Conservation (phyloP, 2,888 invertebrate genomes). For the Melipona bicolor region DNA sequence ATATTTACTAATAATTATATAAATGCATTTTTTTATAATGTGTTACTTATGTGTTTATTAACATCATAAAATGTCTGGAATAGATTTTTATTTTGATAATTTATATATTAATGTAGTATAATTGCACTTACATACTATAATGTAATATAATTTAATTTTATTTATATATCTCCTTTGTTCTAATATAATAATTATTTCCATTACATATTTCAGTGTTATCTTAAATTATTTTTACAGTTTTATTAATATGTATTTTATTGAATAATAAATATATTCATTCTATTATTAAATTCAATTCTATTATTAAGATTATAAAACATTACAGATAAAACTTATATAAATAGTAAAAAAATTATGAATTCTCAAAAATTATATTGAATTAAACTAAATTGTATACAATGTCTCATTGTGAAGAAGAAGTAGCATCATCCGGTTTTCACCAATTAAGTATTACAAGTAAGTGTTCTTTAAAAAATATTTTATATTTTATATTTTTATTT, state of each 20-base stretch:
- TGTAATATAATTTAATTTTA: not conserved
- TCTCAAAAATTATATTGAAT: slow-evolving; percentile 56
- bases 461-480: slow-evolving; percentile 71
- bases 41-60: slow-evolving; percentile 13
- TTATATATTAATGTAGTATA: not conserved
- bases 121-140: not conserved
- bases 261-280: not conserved
- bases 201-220: not conserved
- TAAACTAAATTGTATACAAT: slow-evolving; percentile 72
- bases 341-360: slow-evolving; percentile 62
- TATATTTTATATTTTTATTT: not conserved
- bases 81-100: slow-evolving; percentile 1
- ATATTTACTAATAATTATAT: slow-evolving; percentile 16
- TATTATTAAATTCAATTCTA: not conserved
- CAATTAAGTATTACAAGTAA: slow-evolving; percentile 89
- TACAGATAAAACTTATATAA: slow-evolving; percentile 31
- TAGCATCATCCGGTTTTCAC: slow-evolving; percentile 86
- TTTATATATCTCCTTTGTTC: not conserved
- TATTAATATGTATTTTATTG: not conserved
- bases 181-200: not conserved
- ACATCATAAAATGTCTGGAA: slow-evolving; percentile 8
- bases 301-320: slow-evolving; percentile 30
- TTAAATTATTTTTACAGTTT: not conserved
- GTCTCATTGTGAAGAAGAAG: slow-evolving; percentile 83
- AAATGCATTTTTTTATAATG: slow-evolving; percentile 4